Base-by-base conservation (phyloP, 2,113 vertebrate species). In the Otocyon megalotis region DNA sequence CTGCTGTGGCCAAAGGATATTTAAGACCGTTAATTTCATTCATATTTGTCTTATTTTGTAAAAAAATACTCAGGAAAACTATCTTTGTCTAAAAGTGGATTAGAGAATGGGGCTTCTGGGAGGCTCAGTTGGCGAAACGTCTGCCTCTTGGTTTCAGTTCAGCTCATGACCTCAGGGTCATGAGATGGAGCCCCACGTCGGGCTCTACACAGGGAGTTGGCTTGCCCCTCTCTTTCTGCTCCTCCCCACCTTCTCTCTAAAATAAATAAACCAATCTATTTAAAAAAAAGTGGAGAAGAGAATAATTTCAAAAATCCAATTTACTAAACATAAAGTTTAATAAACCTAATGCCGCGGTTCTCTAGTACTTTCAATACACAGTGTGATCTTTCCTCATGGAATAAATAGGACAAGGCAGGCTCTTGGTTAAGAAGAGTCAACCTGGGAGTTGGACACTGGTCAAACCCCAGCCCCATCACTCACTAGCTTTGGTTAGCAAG, bases 31-130 rank as follows among this genome's bases (percentile, higher is more conserved):
- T 48, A 37, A 53, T 12, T 69, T 82, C 63, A 80, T 85, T 88
- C 8, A 80, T 56, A 90, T 65, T 58, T 48, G 4, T 50, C 80
- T 84, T 53, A 85, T 32, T 93, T 90, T 81, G 8, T 84, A 24
- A 94, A 95, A 95, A 92, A 30, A 12, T 2, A 3, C 32, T 94
- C 63, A 80, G 67, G 79, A 94, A 88, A 79, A 30, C 28, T 88
- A 62, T 28, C 35, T 93, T 69, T 56, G 58, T 93, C 37, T 62
- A n/a, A 76, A 87, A 85, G 35, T 65, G 20, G 14, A 82, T 74
- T 37, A 67, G 80, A 93, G 35, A 81, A 77, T 20, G 67, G 32
- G 32, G 32, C 3, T 1, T n/a, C 32, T 69, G 67, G 67, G 32
- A 69, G 17, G 8, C 32, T 69, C 32, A 69, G 67, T 35, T n/a